Percentiles rank a stretch among this genome's conserved stretches.
These are phyloP conservation scores for Hemiprocne comata DNA, from an alignment of 2,113 vertebrate genomes.

Conservation along the genomic window DNA sequence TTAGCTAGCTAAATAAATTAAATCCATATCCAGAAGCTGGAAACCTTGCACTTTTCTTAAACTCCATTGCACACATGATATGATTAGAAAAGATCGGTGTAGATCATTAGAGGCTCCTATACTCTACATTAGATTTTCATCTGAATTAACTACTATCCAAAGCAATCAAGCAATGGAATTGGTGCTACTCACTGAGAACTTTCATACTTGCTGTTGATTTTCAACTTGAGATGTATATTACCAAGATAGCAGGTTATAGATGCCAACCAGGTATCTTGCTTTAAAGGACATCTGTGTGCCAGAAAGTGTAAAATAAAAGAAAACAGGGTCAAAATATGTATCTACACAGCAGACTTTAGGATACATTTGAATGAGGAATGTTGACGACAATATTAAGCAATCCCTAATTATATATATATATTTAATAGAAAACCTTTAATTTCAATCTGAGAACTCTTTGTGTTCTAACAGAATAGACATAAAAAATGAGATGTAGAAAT, in stretches of 20 bases:
- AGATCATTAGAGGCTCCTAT: background rate
- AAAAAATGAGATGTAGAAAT: background rate
- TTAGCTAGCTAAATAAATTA: background rate
- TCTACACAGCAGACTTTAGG: background rate
- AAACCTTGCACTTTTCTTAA: background rate
- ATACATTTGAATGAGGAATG: background rate
- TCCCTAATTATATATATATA: rapidly evolving
- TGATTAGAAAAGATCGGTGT: background rate
- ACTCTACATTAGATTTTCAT: background rate
- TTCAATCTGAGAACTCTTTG: background rate
- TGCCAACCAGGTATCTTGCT: background rate
- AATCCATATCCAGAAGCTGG: background rate
- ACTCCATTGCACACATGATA: background rate
- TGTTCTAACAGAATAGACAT: background rate
- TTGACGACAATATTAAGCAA: background rate
- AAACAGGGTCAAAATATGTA: background rate
- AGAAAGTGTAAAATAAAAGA: background rate
- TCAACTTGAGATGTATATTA: background rate
- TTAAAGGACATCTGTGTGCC: background rate
- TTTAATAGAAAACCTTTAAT: background rate
- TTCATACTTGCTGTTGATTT: background rate
- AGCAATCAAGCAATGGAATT: background rate
- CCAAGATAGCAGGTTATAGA: background rate
- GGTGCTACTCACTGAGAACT: background rate
- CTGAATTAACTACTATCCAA: background rate